phyloP scores from a whole-genome alignment of 1,140 invertebrate genomes.

The Drosophila prosaltans region DNA sequence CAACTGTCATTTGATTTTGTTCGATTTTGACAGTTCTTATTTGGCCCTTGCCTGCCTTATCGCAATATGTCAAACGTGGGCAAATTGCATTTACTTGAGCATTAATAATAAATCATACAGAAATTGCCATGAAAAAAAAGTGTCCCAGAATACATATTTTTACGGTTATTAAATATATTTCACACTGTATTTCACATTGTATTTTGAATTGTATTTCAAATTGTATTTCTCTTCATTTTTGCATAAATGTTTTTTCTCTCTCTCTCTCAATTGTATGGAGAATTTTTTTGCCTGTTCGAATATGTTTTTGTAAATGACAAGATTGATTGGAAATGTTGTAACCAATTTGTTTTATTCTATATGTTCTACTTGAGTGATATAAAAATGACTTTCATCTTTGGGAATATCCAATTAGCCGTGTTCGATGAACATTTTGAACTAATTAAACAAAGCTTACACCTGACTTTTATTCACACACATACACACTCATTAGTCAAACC shows the following conservation, averaged over 20 bases:
- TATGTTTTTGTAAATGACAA: background rate
- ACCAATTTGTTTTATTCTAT: slow-evolving; percentile 7
- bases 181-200: too few species aligned
- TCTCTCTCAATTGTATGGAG: background rate
- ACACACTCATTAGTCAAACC: slow-evolving; percentile 45
- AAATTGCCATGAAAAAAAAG: background rate
- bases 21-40: slow-evolving; percentile 68
- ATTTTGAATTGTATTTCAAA: too few species aligned
- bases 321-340: background rate
- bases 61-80: slow-evolving; percentile 59
- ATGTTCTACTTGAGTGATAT: background rate
- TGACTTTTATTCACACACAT: slow-evolving; percentile 53
- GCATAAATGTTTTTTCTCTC: background rate
- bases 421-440: slow-evolving; percentile 50
- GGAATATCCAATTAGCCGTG: slow-evolving; percentile 54
- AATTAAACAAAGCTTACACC: slow-evolving; percentile 67
- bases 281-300: background rate
- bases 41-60: slow-evolving; percentile 52
- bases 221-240: background rate
- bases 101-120: slow-evolving; percentile 67
- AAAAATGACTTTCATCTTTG: slow-evolving; percentile 6
- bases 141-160: slow-evolving; percentile 27
- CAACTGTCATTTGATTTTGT: slow-evolving; percentile 71
- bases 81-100: slow-evolving; percentile 55
- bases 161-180: slow-evolving; percentile 42